Evolutionary conservation across 1,140 invertebrate species (phyloP).

Genomic region (Halictus rubicundus): DNA sequence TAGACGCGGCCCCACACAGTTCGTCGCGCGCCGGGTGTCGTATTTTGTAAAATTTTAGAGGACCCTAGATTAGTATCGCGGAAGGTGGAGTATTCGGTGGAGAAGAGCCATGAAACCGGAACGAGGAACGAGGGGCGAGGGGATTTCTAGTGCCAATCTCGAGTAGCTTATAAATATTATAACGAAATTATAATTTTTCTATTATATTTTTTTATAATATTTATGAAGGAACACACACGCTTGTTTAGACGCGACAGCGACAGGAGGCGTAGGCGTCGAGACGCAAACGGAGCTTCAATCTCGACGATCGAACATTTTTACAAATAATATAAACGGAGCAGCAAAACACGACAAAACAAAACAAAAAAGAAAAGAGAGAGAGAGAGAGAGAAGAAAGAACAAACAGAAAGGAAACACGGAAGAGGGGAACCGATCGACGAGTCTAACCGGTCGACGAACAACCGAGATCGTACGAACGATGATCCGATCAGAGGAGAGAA

Average conservation of each 20-base stretch:
- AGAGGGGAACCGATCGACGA: constrained; percentile 31
- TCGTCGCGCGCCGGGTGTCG: constrained; percentile 1
- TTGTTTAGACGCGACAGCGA: constrained; percentile 24
- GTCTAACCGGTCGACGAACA: no score
- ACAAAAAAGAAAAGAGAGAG: not conserved
- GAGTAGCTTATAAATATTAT: constrained; percentile 53
- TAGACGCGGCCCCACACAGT: constrained; percentile 19
- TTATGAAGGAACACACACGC: constrained; percentile 45
- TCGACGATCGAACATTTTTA: constrained; percentile 28
- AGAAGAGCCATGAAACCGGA: not conserved
- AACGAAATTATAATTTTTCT: constrained; percentile 52
- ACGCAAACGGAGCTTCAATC: not conserved
- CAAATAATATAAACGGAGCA: not conserved
- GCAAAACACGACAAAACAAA: not conserved
- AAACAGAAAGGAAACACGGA: not conserved
- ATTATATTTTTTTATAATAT: constrained; percentile 54
- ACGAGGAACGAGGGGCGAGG: not conserved
- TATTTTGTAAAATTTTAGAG: constrained; percentile 41
- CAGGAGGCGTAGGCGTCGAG: not conserved
- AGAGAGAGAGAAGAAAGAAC: no score
- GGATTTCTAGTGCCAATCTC: constrained; percentile 46
- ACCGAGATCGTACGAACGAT: no score
- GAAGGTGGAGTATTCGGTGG: no score
- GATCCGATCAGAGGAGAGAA: no score
- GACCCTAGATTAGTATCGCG: constrained; percentile 11